Evolutionary conservation across 2,797 vertebrate species (phyloP).

Genomic region (Galago senegalensis): DNA sequence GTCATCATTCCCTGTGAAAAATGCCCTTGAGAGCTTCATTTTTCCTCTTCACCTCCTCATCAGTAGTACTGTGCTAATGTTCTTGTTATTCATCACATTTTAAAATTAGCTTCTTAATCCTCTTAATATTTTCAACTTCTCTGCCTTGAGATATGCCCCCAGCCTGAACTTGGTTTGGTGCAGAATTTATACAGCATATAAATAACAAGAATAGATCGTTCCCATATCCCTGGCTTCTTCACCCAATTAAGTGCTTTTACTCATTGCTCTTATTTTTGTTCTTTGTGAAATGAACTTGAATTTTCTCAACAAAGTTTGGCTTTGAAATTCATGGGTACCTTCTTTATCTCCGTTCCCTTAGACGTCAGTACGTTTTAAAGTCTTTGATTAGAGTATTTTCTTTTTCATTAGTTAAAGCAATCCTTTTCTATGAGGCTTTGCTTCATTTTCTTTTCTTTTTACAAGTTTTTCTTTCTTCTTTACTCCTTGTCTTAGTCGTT

Average conservation of each 20-base stretch:
- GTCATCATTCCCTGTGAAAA: not conserved
- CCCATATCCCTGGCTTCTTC: not conserved
- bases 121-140: conserved; percentile 46
- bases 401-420: not conserved
- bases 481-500: not conserved
- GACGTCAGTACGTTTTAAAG: not conserved
- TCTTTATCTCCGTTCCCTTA: not conserved
- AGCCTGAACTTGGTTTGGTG: not conserved
- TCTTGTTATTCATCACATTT: conserved; percentile 44
- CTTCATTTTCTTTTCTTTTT: not conserved
- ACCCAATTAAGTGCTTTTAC: not conserved
- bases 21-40: not conserved
- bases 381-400: not conserved
- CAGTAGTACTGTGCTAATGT: not conserved
- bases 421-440: not conserved
- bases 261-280: conserved; percentile 6
- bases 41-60: not conserved
- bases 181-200: not conserved
- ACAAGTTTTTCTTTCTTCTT: conserved; percentile 7
- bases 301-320: not conserved
- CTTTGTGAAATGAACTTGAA: conserved; percentile 21
- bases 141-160: not conserved
- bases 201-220: not conserved
- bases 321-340: not conserved
- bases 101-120: conserved; percentile 73